A percentile compares a stretch with the other conserved stretches of the same genome.
Evolutionary conservation across 2,113 vertebrate species (phyloP).

Genomic region (Syngnathus scovelli): DNA sequence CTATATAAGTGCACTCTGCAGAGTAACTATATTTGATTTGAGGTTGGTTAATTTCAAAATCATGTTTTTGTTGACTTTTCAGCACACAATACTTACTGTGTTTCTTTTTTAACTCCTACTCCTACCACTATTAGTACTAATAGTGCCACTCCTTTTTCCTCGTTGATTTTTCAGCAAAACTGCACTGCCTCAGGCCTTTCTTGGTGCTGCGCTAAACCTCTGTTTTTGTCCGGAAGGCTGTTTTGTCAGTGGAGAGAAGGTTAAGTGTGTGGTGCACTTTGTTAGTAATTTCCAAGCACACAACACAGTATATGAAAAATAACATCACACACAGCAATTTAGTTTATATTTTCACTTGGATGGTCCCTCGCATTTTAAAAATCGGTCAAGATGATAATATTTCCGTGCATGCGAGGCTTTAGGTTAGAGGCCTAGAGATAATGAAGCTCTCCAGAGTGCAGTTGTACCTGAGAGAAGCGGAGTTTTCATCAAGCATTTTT

Average conservation of each 20-base stretch:
- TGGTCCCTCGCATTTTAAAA: background rate
- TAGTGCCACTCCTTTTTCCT: background rate
- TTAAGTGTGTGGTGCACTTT: background rate
- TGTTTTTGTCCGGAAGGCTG: background rate
- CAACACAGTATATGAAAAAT: background rate
- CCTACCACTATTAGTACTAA: no score
- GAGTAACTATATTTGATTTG: no score
- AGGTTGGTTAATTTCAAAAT: background rate
- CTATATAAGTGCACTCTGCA: background rate
- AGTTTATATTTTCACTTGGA: background rate
- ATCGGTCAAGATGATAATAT: background rate
- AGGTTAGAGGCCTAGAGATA: slow-evolving; percentile 44
- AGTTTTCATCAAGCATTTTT: slow-evolving; percentile 45
- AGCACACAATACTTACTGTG: no score
- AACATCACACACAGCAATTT: background rate
- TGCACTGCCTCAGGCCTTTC: background rate
- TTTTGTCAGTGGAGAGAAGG: background rate
- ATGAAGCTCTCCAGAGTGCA: slow-evolving; percentile 60
- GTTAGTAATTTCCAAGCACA: background rate
- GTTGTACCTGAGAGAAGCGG: slow-evolving; percentile 57
- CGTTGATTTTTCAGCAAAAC: background rate
- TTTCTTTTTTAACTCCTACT: no score
- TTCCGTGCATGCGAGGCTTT: background rate
- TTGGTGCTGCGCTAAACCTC: background rate
- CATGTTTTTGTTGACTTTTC: background rate